A percentile compares a stretch with the other conserved stretches of the same genome.
phyloP scores from a whole-genome alignment of 2,888 invertebrate species.

The Augiades crinisus region DNA sequence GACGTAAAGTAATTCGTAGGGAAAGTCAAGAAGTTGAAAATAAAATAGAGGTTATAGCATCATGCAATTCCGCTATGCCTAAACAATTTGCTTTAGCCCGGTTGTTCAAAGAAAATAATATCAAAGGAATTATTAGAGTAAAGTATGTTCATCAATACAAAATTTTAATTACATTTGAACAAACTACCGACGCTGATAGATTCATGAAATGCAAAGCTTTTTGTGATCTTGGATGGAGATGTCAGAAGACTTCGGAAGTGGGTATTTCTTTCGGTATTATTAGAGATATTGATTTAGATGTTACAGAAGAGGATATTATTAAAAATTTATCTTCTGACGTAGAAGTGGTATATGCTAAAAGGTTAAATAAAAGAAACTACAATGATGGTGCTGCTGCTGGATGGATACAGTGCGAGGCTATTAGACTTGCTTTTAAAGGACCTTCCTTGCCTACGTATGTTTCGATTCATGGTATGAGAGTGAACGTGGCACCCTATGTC shows the following conservation, averaged over 20 bases:
- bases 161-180: conserved; percentile 25
- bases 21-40: neutral
- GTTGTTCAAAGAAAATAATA: conserved; percentile 22
- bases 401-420: conserved; percentile 30
- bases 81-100: conserved; percentile 33
- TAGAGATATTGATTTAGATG: conserved; percentile 26
- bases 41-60: neutral
- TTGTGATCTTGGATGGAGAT: conserved; percentile 24
- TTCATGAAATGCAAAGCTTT: conserved; percentile 17
- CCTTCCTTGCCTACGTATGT: conserved; percentile 27
- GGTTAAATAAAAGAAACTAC: conserved; percentile 17
- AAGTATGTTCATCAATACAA: conserved; percentile 28
- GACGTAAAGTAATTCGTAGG: neutral
- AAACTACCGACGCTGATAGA: conserved; percentile 3
- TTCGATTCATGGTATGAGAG: conserved; percentile 16
- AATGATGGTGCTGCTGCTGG: neutral
- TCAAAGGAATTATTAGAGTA: conserved; percentile 17
- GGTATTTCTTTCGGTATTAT: conserved; percentile 30
- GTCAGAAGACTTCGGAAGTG: conserved; percentile 26
- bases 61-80: neutral
- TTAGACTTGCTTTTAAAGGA: conserved; percentile 28
- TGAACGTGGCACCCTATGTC: conserved; percentile 28
- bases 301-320: conserved; percentile 25
- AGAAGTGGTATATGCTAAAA: conserved; percentile 10
- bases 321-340: conserved; percentile 16